Percentiles rank a stretch among this genome's conserved stretches.
These are phyloP conservation scores for Apistogramma diplotaenia DNA, from an alignment of 2,113 vertebrate species.

Conservation along the genomic window DNA sequence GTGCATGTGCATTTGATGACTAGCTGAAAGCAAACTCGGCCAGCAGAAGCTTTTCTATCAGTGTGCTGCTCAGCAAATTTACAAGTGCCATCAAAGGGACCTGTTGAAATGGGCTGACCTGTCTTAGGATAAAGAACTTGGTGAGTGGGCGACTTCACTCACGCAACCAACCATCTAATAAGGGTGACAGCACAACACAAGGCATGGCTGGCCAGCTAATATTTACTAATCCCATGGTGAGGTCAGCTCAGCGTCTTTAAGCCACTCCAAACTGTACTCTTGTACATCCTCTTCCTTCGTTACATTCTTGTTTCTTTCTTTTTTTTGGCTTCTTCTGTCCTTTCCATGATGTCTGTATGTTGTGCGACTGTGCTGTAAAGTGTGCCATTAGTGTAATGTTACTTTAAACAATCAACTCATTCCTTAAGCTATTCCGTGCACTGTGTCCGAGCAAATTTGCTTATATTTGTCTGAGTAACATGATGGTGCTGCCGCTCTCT, in stretches of 20 bases:
- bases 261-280: neutral
- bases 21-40: neutral
- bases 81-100: neutral
- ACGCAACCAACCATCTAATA: neutral
- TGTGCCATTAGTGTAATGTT: neutral
- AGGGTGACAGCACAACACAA: neutral
- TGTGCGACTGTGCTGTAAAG: too few species aligned
- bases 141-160: neutral
- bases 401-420: neutral
- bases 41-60: neutral
- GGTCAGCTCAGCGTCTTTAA: neutral
- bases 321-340: neutral
- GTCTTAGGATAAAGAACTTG: neutral
- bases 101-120: neutral
- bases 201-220: neutral
- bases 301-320: neutral
- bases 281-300: neutral
- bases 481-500: too few species aligned
- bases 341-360: neutral
- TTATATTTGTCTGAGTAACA: too few species aligned
- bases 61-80: neutral
- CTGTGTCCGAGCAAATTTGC: too few species aligned
- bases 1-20: neutral
- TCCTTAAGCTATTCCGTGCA: too few species aligned
- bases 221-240: neutral